Evolutionary conservation across 1,140 invertebrate species (phyloP).

Genomic region (Sycophila sp.): DNA sequence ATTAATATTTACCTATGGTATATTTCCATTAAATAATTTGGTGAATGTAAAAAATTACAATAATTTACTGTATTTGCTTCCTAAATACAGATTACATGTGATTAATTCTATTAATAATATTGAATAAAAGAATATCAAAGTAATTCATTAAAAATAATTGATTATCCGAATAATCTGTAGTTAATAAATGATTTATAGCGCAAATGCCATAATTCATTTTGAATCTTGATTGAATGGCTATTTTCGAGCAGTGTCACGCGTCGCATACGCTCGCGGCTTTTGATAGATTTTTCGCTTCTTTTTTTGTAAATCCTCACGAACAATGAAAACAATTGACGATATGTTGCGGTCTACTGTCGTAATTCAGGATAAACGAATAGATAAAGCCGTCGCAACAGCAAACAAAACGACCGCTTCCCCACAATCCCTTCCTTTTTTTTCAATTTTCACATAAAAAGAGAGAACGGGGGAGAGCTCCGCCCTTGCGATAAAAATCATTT

Average conservation of each 20-base stretch:
- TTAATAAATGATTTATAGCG: too few relatives aligned
- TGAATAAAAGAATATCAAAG: too few relatives aligned
- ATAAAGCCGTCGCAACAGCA: constrained; percentile 8
- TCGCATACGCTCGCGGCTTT: neutral
- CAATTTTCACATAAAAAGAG: neutral
- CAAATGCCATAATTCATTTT: too few relatives aligned
- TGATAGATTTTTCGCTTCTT: neutral
- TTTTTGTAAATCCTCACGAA: neutral
- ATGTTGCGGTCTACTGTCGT: neutral
- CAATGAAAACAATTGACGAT: constrained; percentile 17
- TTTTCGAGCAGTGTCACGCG: neutral
- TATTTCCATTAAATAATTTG: too few relatives aligned
- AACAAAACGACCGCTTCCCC: neutral
- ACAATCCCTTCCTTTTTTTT: neutral
- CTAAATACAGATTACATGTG: too few relatives aligned
- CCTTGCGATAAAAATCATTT: constrained; percentile 13
- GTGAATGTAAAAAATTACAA: too few relatives aligned
- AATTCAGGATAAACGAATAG: constrained; percentile 13
- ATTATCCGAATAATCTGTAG: too few relatives aligned
- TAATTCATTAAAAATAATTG: too few relatives aligned
- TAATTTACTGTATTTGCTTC: too few relatives aligned
- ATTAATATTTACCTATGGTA: too few relatives aligned
- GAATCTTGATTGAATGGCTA: neutral
- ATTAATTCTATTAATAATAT: too few relatives aligned
- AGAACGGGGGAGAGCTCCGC: neutral